phyloP scores from a whole-genome alignment of 2,797 vertebrate genomes.

The Leptoclinus maculatus region DNA sequence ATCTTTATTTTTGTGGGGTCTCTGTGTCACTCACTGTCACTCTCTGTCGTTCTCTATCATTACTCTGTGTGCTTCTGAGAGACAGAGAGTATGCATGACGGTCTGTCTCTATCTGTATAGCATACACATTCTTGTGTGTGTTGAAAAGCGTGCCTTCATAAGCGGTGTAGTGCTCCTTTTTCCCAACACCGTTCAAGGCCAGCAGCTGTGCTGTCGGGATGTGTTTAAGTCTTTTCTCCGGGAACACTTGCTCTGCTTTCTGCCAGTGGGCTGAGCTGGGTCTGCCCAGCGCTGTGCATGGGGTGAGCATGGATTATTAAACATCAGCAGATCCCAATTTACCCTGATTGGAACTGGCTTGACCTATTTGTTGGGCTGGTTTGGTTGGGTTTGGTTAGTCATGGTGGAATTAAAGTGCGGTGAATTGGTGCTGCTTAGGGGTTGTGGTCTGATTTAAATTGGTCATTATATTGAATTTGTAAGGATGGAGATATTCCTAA shows the following conservation, averaged over 20 bases:
- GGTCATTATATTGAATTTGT: constrained; percentile 64
- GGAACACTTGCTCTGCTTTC: constrained; percentile 76
- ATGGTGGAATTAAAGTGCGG: constrained; percentile 62
- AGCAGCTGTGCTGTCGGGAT: constrained; percentile 77
- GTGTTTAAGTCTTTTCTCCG: constrained; percentile 72
- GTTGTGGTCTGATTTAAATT: constrained; percentile 67
- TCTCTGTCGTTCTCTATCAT: constrained; percentile 1
- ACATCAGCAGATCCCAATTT: constrained; percentile 70
- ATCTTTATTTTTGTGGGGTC: constrained; percentile 16
- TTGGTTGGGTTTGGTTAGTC: constrained; percentile 63
- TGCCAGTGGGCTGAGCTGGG: constrained; percentile 64
- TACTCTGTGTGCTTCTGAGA: constrained; percentile 29
- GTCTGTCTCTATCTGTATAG: constrained; percentile 24
- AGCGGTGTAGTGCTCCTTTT: constrained; percentile 57
- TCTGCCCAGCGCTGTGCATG: constrained; percentile 41
- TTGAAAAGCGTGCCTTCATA: constrained; percentile 26
- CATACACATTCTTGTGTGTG: constrained; percentile 23
- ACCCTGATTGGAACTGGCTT: constrained; percentile 66
- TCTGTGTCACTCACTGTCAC: constrained; percentile 12
- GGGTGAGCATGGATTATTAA: constrained; percentile 69
- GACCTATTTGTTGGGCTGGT: constrained; percentile 51
- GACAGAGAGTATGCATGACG: constrained; percentile 1
- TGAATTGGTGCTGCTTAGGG: constrained; percentile 42
- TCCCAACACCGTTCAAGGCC: constrained; percentile 70
- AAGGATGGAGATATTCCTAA: constrained; percentile 54